Evolutionary conservation across 2,113 vertebrate species (phyloP).

Genomic region (Channa maculata): DNA sequence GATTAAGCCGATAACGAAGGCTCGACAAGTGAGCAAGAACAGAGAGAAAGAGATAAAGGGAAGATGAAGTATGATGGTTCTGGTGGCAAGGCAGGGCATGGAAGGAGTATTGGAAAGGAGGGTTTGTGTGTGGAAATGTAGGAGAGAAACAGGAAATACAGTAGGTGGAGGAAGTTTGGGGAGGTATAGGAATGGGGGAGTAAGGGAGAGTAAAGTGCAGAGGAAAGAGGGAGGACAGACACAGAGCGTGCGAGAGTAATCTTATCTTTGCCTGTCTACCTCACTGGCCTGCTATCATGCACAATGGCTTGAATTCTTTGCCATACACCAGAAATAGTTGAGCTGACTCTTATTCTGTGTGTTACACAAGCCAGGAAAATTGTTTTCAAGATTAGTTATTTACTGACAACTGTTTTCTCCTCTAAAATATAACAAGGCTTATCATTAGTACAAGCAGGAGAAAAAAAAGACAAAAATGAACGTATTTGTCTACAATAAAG

Average conservation of each 20-base stretch:
- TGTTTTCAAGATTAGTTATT: background rate
- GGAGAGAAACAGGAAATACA: too few relatives aligned
- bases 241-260: slow-evolving; percentile 55
- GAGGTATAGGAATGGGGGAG: slow-evolving; percentile 17
- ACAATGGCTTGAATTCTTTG: slow-evolving; percentile 34
- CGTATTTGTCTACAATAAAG: too few relatives aligned
- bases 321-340: slow-evolving; percentile 36
- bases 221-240: slow-evolving; percentile 54
- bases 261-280: slow-evolving; percentile 63
- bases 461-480: too few relatives aligned
- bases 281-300: slow-evolving; percentile 54
- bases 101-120: background rate
- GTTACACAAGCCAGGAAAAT: background rate
- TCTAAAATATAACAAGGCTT: too few relatives aligned
- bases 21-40: slow-evolving; percentile 53
- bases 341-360: slow-evolving; percentile 29
- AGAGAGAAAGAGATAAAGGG: slow-evolving; percentile 56
- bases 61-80: slow-evolving; percentile 46
- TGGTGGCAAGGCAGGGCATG: slow-evolving; percentile 27
- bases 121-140: too few relatives aligned
- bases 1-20: slow-evolving; percentile 31
- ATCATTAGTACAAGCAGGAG: too few relatives aligned
- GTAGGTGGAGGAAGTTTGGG: background rate
- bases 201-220: slow-evolving; percentile 42
- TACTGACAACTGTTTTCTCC: too few relatives aligned